A percentile compares a stretch with the other conserved stretches of the same genome.
phyloP scores from a whole-genome alignment of 2,113 vertebrate species.

The Nerophis ophidion region DNA sequence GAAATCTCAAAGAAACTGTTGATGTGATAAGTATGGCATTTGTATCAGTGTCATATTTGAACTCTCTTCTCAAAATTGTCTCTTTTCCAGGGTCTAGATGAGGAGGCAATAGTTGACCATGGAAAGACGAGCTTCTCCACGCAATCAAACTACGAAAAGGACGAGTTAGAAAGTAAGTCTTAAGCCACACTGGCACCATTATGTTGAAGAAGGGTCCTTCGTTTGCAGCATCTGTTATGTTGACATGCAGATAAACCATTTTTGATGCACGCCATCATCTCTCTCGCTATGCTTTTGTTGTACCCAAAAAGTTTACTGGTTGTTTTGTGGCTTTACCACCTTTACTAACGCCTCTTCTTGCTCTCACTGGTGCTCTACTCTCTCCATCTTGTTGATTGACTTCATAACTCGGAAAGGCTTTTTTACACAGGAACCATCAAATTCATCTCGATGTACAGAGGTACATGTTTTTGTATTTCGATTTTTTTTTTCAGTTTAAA shows the following conservation, averaged over 20 bases:
- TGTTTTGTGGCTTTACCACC: slow-evolving; percentile 4
- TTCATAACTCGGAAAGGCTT: too few relatives aligned
- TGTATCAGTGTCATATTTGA: not conserved
- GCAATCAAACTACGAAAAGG: slow-evolving; percentile 86
- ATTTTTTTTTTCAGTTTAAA: too few relatives aligned
- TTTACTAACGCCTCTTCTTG: not conserved
- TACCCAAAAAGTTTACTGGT: slow-evolving; percentile 1
- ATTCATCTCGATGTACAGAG: too few relatives aligned
- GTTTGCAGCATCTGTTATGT: not conserved
- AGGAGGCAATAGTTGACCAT: slow-evolving; percentile 90
- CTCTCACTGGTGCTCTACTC: too few relatives aligned
- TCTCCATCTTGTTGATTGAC: too few relatives aligned
- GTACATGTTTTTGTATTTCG: too few relatives aligned
- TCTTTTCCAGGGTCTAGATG: slow-evolving; percentile 81
- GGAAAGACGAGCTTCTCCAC: slow-evolving; percentile 90
- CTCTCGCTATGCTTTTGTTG: not conserved
- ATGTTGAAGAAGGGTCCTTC: not conserved
- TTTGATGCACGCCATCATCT: not conserved
- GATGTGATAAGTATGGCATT: not conserved
- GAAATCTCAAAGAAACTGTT: too few relatives aligned
- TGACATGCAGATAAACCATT: not conserved
- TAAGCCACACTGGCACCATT: not conserved
- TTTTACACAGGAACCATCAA: too few relatives aligned
- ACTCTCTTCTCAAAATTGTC: not conserved
- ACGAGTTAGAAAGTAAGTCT: slow-evolving; percentile 91